These are phyloP conservation scores for Phrynosoma blainvillii DNA, from an alignment of 2,113 vertebrate species.

Conservation along the genomic window DNA sequence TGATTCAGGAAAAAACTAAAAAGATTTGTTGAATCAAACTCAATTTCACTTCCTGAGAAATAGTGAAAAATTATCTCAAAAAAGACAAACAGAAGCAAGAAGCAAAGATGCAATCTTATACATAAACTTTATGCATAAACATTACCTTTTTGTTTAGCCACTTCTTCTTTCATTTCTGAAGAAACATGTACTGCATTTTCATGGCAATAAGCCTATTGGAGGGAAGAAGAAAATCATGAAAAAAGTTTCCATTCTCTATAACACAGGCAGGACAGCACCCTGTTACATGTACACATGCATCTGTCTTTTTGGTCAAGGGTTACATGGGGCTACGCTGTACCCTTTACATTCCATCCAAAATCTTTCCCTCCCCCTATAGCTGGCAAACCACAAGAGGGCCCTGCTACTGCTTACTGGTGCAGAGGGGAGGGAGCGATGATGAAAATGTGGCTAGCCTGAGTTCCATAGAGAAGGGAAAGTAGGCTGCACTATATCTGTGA, in stretches of 20 bases:
- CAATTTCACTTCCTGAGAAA: background rate
- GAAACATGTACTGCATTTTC: constrained; percentile 40
- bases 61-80: no score
- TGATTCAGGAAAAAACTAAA: background rate
- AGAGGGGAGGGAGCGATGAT: no score
- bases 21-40: background rate
- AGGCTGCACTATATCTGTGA: no score
- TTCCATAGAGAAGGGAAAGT: no score
- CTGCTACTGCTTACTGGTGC: no score
- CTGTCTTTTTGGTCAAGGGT: no score
- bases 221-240: constrained; percentile 35
- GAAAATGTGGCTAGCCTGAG: no score
- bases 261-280: background rate
- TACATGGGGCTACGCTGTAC: no score
- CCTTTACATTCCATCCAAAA: no score
- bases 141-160: constrained; percentile 70
- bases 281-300: background rate
- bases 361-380: no score
- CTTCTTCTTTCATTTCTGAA: constrained; percentile 56
- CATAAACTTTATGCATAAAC: constrained; percentile 9
- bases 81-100: background rate
- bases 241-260: background rate
- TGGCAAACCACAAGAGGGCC: no score
- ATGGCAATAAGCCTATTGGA: constrained; percentile 56
- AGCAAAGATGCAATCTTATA: background rate